Conservation (phyloP, 2,113 vertebrate genomes). For the Forbesichthys papilliferus region DNA sequence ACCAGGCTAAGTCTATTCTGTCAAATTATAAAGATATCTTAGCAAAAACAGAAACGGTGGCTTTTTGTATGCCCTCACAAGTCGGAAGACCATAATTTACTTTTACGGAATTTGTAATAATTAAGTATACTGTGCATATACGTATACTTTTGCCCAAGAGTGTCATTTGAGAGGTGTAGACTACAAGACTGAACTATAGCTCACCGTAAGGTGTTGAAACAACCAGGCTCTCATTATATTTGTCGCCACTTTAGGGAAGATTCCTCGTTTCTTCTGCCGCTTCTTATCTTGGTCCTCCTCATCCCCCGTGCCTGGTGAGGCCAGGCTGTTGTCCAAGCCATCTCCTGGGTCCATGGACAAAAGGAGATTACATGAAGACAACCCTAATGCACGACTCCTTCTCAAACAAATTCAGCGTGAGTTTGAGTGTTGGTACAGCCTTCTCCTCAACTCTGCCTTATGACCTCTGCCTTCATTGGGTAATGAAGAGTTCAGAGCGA, state of each 20-base stretch:
- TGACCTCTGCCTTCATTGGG: slow-evolving; percentile 9
- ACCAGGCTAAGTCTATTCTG: too few species aligned
- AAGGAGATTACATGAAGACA: background rate
- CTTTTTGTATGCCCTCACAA: too few species aligned
- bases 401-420: slow-evolving; percentile 4
- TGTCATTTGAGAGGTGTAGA: background rate
- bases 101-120: too few species aligned
- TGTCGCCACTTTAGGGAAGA: slow-evolving; percentile 78
- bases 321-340: slow-evolving; percentile 92
- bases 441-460: slow-evolving; percentile 40
- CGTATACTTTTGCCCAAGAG: background rate
- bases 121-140: too few species aligned
- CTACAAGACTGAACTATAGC: background rate
- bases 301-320: slow-evolving; percentile 92
- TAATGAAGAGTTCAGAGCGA: slow-evolving; percentile 45
- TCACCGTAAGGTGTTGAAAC: slow-evolving; percentile 97
- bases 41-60: too few species aligned
- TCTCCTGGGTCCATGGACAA: slow-evolving; percentile 79
- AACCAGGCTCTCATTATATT: slow-evolving; percentile 97
- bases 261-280: slow-evolving; percentile 76
- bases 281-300: slow-evolving; percentile 78
- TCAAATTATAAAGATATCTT: too few species aligned
- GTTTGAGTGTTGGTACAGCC: background rate
- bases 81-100: too few species aligned
- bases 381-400: slow-evolving; percentile 8